Evolutionary conservation across 2,113 vertebrate genomes (phyloP), one percentile per base, ranked within the genome.

Genomic region (Emydura subglobosa): DNA sequence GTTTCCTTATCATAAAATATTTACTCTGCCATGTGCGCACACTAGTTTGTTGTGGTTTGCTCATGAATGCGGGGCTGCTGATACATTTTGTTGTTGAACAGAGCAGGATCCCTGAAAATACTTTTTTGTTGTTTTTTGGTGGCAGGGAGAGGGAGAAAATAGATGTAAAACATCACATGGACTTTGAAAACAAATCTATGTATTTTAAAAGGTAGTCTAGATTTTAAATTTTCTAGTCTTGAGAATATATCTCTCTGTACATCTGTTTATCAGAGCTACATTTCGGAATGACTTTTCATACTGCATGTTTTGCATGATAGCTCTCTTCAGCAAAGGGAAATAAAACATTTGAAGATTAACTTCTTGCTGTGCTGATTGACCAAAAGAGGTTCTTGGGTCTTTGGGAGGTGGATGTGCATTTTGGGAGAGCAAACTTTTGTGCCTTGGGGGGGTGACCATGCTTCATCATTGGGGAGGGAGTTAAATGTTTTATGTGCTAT

Each of bases 1-100:
- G 49, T 93, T 94, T 85, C 25, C 91, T 54, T 72, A 22, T 72
- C 17, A 22, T 9, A 25, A 74, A 59, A 85, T n/a, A 59, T 74
- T 91, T 34, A 3, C 92, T 96, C 91, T 61, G 7, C 39, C 24
- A 4, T 76, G 22, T 86, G 78, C 72, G 27, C 87, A 21, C 9
- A 78, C 44, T 6, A 85, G 89, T 78, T 89, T 86, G 0, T 42
- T 68, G 47, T 92, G 93, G 91, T 85, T 95, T 82, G 14, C 80
- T 94, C n/a, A 92, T 29, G 83, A 72, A 72, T 82, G 39, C 54
- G 51, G 55, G 89, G n/a, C 61, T 93, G 39, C 91, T 93, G 74
- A 8, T 95, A 39, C 83, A 72, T 94, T 72, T 92, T 87, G 68
- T 44, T 87, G 39, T 86, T 96, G 82, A 78, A 89, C 91, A 87